A percentile compares a stretch with the other conserved stretches of the same genome.
Conservation (phyloP, 2,888 invertebrate species). For the Hemicrepidius hirtus region DNA sequence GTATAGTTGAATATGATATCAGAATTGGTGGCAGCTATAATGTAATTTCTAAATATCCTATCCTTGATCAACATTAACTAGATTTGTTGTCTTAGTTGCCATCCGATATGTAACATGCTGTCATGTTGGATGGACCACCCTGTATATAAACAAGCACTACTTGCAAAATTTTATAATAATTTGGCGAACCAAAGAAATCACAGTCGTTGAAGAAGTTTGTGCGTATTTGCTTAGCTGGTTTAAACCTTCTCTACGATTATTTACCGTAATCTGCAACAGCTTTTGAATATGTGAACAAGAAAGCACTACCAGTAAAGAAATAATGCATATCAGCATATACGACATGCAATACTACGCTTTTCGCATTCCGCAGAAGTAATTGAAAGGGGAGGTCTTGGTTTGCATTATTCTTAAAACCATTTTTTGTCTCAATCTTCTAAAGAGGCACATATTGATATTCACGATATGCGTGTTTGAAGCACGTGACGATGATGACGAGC, state of each 20-base stretch:
- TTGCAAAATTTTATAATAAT: too few relatives aligned
- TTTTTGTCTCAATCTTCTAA: slow-evolving; percentile 51
- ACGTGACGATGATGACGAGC: slow-evolving; percentile 52
- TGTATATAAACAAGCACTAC: too few relatives aligned
- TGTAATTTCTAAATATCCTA: too few relatives aligned
- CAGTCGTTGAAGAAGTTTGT: too few relatives aligned
- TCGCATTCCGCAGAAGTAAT: slow-evolving; percentile 58
- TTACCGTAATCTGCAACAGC: not conserved
- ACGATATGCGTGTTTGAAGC: slow-evolving; percentile 48
- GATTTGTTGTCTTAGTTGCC: too few relatives aligned
- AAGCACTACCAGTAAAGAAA: slow-evolving; percentile 3
- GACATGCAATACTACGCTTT: not conserved
- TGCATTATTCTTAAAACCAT: slow-evolving; percentile 40
- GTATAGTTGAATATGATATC: too few relatives aligned
- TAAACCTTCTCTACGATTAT: not conserved
- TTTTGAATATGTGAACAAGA: not conserved
- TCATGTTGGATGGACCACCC: too few relatives aligned
- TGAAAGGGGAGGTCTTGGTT: slow-evolving; percentile 56
- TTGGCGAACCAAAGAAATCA: too few relatives aligned
- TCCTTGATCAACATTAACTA: too few relatives aligned
- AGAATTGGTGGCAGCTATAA: too few relatives aligned
- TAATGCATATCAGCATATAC: slow-evolving; percentile 11
- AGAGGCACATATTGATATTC: slow-evolving; percentile 55
- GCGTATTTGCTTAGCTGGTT: not conserved
- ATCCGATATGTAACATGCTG: too few relatives aligned